Percentiles rank a stretch among this genome's conserved stretches.
phyloP scores from a whole-genome alignment of 2,888 invertebrate genomes.

The Blastobasis adustella region DNA sequence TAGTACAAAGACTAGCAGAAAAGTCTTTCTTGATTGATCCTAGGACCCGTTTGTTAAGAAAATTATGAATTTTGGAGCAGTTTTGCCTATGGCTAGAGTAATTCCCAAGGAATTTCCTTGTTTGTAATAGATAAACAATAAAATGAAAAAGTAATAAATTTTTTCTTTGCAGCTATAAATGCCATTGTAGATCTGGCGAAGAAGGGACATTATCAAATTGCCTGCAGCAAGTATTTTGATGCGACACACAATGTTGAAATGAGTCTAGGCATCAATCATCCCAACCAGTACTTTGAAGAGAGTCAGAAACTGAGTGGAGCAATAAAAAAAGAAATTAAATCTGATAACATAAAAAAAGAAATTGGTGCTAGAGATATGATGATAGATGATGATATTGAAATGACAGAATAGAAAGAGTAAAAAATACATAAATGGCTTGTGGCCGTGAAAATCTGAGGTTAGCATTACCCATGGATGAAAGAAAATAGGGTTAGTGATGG shows the following conservation, averaged over 20 bases:
- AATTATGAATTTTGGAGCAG: too few species aligned
- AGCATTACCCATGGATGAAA: background rate
- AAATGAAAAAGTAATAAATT: background rate
- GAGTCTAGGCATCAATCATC: constrained; percentile 86
- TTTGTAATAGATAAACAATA: too few species aligned
- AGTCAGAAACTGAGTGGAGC: constrained; percentile 76
- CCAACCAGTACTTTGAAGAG: constrained; percentile 93
- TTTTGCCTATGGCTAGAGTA: too few species aligned
- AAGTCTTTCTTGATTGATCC: too few species aligned
- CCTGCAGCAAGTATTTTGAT: constrained; percentile 92
- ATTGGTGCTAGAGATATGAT: constrained; percentile 29
- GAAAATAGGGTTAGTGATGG: too few species aligned
- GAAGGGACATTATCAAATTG: constrained; percentile 89
- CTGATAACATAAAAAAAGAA: constrained; percentile 37
- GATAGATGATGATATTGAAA: constrained; percentile 51
- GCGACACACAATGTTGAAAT: constrained; percentile 78
- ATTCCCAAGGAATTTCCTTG: too few species aligned
- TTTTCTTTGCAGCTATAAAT: constrained; percentile 68
- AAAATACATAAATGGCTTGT: constrained; percentile 3
- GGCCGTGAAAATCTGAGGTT: background rate
- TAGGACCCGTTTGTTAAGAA: too few species aligned
- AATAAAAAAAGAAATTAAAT: constrained; percentile 35
- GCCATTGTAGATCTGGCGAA: constrained; percentile 83
- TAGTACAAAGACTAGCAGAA: too few species aligned
- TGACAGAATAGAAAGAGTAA: constrained; percentile 35